Percentiles rank a stretch among this genome's conserved stretches.
These are phyloP conservation scores for Prolemur simus DNA, from an alignment of 2,113 vertebrate genomes.

Conservation along the genomic window DNA sequence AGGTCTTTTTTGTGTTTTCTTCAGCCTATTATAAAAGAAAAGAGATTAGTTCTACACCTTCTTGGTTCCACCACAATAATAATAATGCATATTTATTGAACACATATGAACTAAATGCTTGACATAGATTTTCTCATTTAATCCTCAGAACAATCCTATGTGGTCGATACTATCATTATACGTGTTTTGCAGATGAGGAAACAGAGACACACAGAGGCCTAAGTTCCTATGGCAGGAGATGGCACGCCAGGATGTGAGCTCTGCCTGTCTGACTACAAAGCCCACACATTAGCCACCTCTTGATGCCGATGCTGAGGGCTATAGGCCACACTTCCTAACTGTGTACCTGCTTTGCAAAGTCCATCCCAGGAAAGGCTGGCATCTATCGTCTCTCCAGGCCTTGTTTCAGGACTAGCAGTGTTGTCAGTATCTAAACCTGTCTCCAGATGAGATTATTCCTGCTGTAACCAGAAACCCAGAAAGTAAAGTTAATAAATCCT, in stretches of 20 bases:
- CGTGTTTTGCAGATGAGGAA: background rate
- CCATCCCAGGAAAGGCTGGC: background rate
- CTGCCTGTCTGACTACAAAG: background rate
- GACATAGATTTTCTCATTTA: background rate
- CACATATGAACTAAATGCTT: background rate
- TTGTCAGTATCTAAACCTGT: background rate
- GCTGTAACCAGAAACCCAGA: conserved; percentile 43
- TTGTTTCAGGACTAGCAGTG: background rate
- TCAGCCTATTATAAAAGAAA: background rate
- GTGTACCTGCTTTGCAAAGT: background rate
- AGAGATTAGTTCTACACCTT: background rate
- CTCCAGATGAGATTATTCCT: conserved; percentile 26
- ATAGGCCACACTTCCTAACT: background rate
- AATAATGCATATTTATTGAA: background rate
- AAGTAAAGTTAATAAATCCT: conserved; percentile 62
- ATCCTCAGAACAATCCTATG: background rate
- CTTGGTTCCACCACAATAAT: background rate
- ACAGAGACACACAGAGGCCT: background rate
- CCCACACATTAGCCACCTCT: accelerated
- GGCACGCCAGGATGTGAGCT: background rate
- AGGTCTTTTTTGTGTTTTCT: background rate
- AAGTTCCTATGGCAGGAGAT: background rate
- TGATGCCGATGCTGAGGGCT: background rate
- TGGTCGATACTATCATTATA: background rate
- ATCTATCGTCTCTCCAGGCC: accelerated